Evolutionary conservation across 2,113 vertebrate species (phyloP).

Genomic region (Apodemus sylvaticus): DNA sequence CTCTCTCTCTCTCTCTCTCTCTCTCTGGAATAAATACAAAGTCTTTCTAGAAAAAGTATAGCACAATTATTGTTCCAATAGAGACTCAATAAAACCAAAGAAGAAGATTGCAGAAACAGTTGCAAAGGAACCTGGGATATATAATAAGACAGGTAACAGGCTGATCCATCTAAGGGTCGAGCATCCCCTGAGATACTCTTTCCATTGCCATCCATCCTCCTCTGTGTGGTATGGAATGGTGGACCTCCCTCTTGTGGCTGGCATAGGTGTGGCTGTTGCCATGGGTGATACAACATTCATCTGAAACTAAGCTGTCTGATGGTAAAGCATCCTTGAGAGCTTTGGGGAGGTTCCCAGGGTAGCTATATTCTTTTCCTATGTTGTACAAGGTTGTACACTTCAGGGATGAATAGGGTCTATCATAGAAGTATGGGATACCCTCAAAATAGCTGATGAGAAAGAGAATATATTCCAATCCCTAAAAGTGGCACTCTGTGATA

Average conservation of each 20-base stretch:
- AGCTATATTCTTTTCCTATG: not conserved
- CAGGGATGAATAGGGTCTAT: not conserved
- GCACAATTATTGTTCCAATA: not conserved
- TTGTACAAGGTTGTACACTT: not conserved
- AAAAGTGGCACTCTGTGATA: not conserved
- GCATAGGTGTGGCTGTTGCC: not conserved
- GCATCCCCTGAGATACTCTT: too few species aligned
- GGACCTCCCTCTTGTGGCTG: not conserved
- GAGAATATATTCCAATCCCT: not conserved
- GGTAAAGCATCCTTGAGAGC: not conserved
- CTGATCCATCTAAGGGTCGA: not conserved
- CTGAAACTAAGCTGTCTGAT: not conserved
- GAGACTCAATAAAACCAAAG: not conserved
- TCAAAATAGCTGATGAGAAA: not conserved
- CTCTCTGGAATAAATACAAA: not conserved
- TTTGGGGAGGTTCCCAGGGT: not conserved
- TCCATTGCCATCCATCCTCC: not conserved
- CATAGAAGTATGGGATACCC: not conserved
- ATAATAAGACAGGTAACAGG: not conserved
- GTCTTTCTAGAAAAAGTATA: not conserved
- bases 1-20: too few species aligned
- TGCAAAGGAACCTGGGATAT: not conserved
- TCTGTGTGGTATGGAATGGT: not conserved
- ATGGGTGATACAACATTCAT: not conserved
- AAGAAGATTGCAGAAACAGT: not conserved